Percentiles rank a stretch among this genome's conserved stretches.
Conservation (phyloP, 2,113 vertebrate species). For the Gasterosteus aculeatus region DNA sequence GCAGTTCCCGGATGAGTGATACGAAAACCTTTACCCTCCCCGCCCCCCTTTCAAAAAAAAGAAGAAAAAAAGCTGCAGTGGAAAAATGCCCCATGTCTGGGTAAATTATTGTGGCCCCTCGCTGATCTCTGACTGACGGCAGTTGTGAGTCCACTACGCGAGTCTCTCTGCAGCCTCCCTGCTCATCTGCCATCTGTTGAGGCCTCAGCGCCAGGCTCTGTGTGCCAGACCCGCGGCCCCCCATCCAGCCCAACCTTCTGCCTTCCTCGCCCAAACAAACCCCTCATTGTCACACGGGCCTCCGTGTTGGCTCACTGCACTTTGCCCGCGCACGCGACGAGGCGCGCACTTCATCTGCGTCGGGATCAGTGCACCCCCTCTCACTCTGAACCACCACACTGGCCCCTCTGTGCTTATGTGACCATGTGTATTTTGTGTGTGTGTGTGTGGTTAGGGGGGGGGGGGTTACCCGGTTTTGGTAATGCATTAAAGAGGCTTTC, state of each 20-base stretch:
- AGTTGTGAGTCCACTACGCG: slow-evolving; percentile 53
- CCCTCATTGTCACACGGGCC: slow-evolving; percentile 68
- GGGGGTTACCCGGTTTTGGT: slow-evolving; percentile 19
- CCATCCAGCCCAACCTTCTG: slow-evolving; percentile 62
- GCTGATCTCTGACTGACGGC: slow-evolving; percentile 35
- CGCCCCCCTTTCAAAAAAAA: not conserved
- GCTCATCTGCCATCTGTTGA: slow-evolving; percentile 78
- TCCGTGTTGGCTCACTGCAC: slow-evolving; percentile 36
- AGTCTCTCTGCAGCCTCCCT: slow-evolving; percentile 67
- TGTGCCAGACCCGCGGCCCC: slow-evolving; percentile 61
- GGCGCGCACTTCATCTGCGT: slow-evolving; percentile 48
- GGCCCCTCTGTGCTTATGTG: slow-evolving; percentile 61
- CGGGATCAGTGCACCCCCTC: slow-evolving; percentile 34
- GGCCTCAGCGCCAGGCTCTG: slow-evolving; percentile 70
- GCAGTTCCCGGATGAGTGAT: not conserved
- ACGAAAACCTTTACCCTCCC: not conserved
- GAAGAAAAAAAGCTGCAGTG: not conserved
- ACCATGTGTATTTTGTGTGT: slow-evolving; percentile 41
- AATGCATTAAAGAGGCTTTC: slow-evolving; percentile 40
- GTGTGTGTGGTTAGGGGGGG: not conserved
- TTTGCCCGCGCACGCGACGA: slow-evolving; percentile 53
- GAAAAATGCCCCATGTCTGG: not conserved
- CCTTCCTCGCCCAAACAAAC: slow-evolving; percentile 72
- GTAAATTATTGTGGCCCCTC: not conserved
- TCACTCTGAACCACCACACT: slow-evolving; percentile 42